phyloP scores from a whole-genome alignment of 2,888 invertebrate genomes.

The Rapana venosa region DNA sequence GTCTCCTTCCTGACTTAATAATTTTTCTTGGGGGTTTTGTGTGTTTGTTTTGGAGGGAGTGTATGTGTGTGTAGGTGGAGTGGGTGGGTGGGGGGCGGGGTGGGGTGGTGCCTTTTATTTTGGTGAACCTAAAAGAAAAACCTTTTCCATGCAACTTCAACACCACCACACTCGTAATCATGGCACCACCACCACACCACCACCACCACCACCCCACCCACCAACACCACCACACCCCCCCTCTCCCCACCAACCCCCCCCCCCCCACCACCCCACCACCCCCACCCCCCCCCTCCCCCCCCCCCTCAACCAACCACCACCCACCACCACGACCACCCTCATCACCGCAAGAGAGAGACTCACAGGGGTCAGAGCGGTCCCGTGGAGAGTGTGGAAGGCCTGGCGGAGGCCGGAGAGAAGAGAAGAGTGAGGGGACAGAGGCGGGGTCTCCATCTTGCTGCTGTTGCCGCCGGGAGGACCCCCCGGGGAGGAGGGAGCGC shows the following conservation, averaged over 20 bases:
- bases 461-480: conserved; percentile 41
- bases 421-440: conserved; percentile 38
- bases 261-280: too few relatives aligned
- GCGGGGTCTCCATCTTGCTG: conserved; percentile 43
- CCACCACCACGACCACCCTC: too few relatives aligned
- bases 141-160: neutral
- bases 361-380: conserved; percentile 40
- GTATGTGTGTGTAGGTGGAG: too few relatives aligned
- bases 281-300: too few relatives aligned
- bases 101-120: too few relatives aligned
- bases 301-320: too few relatives aligned
- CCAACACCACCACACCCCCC: neutral
- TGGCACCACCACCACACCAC: neutral
- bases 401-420: conserved; percentile 39
- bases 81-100: too few relatives aligned
- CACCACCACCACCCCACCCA: neutral
- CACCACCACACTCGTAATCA: neutral
- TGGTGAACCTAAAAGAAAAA: too few relatives aligned
- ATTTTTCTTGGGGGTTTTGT: too few relatives aligned
- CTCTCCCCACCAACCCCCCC: neutral
- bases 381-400: conserved; percentile 38
- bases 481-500: conserved; percentile 27
- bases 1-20: too few relatives aligned
- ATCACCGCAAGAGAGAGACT: neutral
- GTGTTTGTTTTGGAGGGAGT: too few relatives aligned